Base-by-base conservation (phyloP, 2,113 vertebrate species). In the Rattus norvegicus region DNA sequence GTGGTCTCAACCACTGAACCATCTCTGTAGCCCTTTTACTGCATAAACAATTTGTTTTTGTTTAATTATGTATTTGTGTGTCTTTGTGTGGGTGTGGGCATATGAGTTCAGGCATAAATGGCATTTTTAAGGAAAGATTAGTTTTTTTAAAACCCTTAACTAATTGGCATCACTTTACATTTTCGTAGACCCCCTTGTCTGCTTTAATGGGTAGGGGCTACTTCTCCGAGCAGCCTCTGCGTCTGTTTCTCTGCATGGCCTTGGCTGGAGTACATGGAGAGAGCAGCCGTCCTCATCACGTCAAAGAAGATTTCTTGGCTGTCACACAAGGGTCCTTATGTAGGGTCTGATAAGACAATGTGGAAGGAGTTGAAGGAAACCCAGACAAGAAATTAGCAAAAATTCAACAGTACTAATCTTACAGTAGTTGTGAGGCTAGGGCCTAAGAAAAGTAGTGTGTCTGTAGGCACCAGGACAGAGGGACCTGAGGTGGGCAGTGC, bases 101-200 rank as follows among this genome's bases (percentile, higher is more conserved):
- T 33, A 47, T 49, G 83, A 49, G 30, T 88, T 3, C 3, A 36
- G 33, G 5, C 19, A 49, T 19, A 73, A 63, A 80, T 59, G 3
- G 43, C 28, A 88, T 52, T 92, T 91, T 89, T 79, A 80, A 49
- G 90, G 47, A 88, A 96, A 92, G 43, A 19, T 22, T 49, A 30
- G 0, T 24, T n/a, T 33, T 47, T 63, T 47, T 2, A n/a, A 90
- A 83, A 36, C 6, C 3, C 28, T 8, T 65, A 33, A 63, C n/a
- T 33, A 54, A 52, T n/a, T 91, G 85, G 39, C n/a, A 52, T 72
- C 30, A 30, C 63, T 95, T 91, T 81, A 59, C 14, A 47, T 59
- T 54, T 89, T 96, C 47, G 47, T 43, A 80, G 19, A 75, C 72
- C 49, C 76, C 22, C 75, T 88, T 47, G 28, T 80, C 65, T 88